A percentile compares a stretch with the other conserved stretches of the same genome.
These are phyloP conservation scores for Phymorhynchus buccinoides DNA, from an alignment of 1,140 invertebrate genomes.

Conservation along the genomic window DNA sequence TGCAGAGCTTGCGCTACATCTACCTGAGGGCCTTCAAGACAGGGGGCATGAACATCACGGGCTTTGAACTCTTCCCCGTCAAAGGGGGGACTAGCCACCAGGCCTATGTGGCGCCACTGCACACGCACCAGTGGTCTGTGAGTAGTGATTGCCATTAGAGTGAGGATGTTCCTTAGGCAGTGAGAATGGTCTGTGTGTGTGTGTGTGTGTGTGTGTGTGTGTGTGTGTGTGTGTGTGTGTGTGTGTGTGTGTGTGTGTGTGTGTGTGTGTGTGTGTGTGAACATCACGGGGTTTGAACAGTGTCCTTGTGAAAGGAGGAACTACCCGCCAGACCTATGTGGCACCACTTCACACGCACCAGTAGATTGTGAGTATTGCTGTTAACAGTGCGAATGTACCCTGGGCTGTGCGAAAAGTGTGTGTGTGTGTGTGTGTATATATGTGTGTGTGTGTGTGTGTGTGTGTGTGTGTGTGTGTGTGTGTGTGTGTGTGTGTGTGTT, in stretches of 20 bases:
- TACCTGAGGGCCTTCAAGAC: conserved; percentile 79
- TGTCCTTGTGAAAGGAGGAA: conserved; percentile 3
- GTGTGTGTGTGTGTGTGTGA: too few species aligned
- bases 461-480: too few species aligned
- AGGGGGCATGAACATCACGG: conserved; percentile 95
- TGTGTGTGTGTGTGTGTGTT: too few species aligned
- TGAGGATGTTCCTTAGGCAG: too few species aligned
- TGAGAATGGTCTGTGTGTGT: too few species aligned
- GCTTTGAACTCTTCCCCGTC: conserved; percentile 77
- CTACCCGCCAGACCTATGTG: background rate
- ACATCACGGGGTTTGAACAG: conserved; percentile 89
- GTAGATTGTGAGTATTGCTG: too few species aligned
- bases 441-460: background rate
- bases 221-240: background rate
- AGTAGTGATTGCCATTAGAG: too few species aligned
- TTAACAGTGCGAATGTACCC: too few species aligned
- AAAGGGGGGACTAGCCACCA: background rate
- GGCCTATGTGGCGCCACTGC: background rate
- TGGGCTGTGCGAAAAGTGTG: too few species aligned
- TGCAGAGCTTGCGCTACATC: conserved; percentile 38
- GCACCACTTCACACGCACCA: background rate
- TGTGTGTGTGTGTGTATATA: too few species aligned
- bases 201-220: background rate
- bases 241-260: too few species aligned
- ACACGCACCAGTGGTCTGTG: background rate